Evolutionary conservation across 2,113 vertebrate genomes (phyloP).

Genomic region (Paradisaea rubra): DNA sequence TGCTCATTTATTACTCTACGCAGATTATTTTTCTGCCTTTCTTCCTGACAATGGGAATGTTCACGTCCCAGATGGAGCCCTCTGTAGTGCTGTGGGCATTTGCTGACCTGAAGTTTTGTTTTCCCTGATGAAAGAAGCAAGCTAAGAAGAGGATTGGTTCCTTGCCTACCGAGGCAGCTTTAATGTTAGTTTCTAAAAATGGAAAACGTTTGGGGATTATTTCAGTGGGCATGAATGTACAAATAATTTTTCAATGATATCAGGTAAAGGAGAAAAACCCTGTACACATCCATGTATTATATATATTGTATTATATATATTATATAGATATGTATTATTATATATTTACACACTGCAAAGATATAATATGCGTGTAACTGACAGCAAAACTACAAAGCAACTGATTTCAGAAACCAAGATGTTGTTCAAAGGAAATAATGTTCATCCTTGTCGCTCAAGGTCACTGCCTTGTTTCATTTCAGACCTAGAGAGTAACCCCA

Average conservation of each 20-base stretch:
- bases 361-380: neutral
- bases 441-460: neutral
- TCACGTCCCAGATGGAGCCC: constrained; percentile 32
- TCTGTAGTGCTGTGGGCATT: constrained; percentile 31
- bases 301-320: too few species aligned
- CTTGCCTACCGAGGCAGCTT: neutral
- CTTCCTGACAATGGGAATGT: constrained; percentile 9
- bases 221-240: neutral
- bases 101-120: constrained; percentile 30
- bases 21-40: constrained; percentile 46
- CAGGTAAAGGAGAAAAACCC: neutral
- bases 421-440: neutral
- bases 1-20: constrained; percentile 30
- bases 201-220: neutral
- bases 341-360: neutral
- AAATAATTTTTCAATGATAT: neutral
- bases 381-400: neutral
- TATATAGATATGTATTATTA: too few species aligned
- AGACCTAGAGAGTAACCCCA: neutral
- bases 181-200: neutral
- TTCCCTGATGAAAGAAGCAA: neutral
- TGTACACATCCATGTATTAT: neutral
- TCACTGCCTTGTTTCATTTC: neutral
- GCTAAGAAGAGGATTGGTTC: neutral
- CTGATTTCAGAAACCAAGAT: neutral